A percentile compares a stretch with the other conserved stretches of the same genome.
These are phyloP conservation scores for Latheticus oryzae DNA, from an alignment of 2,888 invertebrate genomes.

Conservation along the genomic window DNA sequence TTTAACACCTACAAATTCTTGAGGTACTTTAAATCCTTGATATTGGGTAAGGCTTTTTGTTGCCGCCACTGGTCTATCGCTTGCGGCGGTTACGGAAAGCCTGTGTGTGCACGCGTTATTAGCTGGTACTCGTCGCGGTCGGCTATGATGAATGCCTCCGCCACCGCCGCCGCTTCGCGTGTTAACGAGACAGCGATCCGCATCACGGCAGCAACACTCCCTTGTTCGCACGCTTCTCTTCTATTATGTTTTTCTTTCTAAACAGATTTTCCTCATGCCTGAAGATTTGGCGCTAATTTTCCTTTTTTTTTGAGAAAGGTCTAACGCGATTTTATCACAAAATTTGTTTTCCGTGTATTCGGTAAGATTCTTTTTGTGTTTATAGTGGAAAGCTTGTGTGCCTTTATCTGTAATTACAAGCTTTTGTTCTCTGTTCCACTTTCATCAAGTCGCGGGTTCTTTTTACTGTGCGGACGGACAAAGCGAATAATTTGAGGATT, in stretches of 20 bases:
- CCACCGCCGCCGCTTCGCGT: slow-evolving; percentile 45
- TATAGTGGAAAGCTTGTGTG: slow-evolving; percentile 18
- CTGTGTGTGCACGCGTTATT: slow-evolving; percentile 44
- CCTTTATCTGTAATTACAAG: slow-evolving; percentile 39
- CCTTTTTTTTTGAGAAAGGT: slow-evolving; percentile 19
- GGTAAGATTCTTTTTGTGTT: slow-evolving; percentile 31
- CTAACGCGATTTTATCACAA: slow-evolving; percentile 35
- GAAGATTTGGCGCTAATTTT: slow-evolving; percentile 39
- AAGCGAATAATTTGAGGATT: slow-evolving; percentile 18
- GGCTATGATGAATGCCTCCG: slow-evolving; percentile 46
- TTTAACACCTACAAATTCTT: background rate
- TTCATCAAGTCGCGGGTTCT: slow-evolving; percentile 13
- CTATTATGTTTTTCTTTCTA: slow-evolving; percentile 38
- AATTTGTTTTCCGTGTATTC: slow-evolving; percentile 36
- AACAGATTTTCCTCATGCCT: slow-evolving; percentile 40
- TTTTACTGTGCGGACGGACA: slow-evolving; percentile 24
- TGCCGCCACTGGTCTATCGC: slow-evolving; percentile 31
- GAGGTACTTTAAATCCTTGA: background rate
- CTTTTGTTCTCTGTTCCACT: slow-evolving; percentile 29
- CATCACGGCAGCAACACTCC: slow-evolving; percentile 50
- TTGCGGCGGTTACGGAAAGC: slow-evolving; percentile 33
- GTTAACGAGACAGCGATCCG: slow-evolving; percentile 46
- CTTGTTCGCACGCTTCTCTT: slow-evolving; percentile 50
- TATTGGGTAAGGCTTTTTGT: slow-evolving; percentile 8
- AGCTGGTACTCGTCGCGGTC: slow-evolving; percentile 46